These are phyloP conservation scores for Caenorhabditis macrosperma DNA, from an alignment of 2,888 invertebrate genomes.

Conservation along the genomic window DNA sequence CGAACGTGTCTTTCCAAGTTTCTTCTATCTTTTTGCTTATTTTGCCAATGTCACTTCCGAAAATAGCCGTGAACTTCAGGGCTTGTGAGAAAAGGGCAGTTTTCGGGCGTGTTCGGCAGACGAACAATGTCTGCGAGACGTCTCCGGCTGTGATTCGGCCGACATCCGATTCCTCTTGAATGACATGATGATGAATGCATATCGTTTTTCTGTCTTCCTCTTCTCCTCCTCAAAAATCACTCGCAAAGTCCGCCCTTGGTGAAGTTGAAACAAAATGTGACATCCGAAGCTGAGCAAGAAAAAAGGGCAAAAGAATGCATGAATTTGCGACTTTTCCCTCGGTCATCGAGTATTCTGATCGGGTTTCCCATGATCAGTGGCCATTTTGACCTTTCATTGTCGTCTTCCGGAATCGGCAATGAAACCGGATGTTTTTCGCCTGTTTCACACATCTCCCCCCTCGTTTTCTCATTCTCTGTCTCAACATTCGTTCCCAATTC, in stretches of 20 bases:
- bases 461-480: conserved; percentile 11
- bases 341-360: conserved; percentile 49
- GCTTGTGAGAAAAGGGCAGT: not conserved
- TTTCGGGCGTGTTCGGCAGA: too few relatives aligned
- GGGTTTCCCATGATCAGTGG: conserved; percentile 33
- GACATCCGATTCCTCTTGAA: not conserved
- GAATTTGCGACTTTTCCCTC: conserved; percentile 44
- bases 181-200: conserved; percentile 19
- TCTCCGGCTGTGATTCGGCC: not conserved
- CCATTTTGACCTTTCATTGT: conserved; percentile 17
- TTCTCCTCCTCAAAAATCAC: conserved; percentile 39
- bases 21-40: not conserved
- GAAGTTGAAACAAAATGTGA: not conserved
- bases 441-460: conserved; percentile 43
- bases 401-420: conserved; percentile 36
- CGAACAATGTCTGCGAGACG: too few relatives aligned
- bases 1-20: too few relatives aligned
- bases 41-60: not conserved
- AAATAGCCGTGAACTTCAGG: not conserved
- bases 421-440: conserved; percentile 34
- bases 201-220: conserved; percentile 12
- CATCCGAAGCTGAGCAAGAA: conserved; percentile 22
- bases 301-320: conserved; percentile 21
- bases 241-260: conserved; percentile 21
- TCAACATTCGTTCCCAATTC: conserved; percentile 41